A percentile compares a stretch with the other conserved stretches of the same genome.
Evolutionary conservation across 2,888 invertebrate genomes (phyloP).

Genomic region (Parnassius apollo): DNA sequence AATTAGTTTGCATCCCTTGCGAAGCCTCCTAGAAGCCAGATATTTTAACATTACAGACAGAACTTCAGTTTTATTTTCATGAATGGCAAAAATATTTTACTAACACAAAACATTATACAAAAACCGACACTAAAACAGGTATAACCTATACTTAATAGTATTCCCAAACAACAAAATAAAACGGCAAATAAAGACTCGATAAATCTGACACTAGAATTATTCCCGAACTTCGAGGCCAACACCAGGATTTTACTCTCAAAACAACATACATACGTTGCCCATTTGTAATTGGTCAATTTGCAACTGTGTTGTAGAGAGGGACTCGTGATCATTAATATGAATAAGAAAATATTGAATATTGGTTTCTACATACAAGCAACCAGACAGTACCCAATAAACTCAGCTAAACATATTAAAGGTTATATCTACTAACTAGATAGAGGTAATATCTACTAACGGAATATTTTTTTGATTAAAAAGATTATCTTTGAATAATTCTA

Average conservation of each 20-base stretch:
- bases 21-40: no score
- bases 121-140: no score
- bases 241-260: conserved; percentile 23
- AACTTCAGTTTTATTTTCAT: no score
- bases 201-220: conserved; percentile 10
- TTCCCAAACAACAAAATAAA: conserved; percentile 13
- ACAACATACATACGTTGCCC: conserved; percentile 28
- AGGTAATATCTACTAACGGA: background rate
- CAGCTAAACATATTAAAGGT: background rate
- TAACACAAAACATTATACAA: no score
- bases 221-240: conserved; percentile 10
- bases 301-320: conserved; percentile 28
- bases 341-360: conserved; percentile 15
- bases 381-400: conserved; percentile 2
- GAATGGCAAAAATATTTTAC: no score
- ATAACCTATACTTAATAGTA: no score
- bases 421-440: no score
- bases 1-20: no score
- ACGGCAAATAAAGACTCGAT: conserved; percentile 15
- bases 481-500: no score
- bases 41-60: no score
- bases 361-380: conserved; percentile 6
- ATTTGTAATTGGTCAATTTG: conserved; percentile 34
- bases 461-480: no score
- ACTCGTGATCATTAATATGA: conserved; percentile 15